A percentile compares a stretch with the other conserved stretches of the same genome.
phyloP scores from a whole-genome alignment of 2,888 invertebrate species.

The Anthoptus insignis region DNA sequence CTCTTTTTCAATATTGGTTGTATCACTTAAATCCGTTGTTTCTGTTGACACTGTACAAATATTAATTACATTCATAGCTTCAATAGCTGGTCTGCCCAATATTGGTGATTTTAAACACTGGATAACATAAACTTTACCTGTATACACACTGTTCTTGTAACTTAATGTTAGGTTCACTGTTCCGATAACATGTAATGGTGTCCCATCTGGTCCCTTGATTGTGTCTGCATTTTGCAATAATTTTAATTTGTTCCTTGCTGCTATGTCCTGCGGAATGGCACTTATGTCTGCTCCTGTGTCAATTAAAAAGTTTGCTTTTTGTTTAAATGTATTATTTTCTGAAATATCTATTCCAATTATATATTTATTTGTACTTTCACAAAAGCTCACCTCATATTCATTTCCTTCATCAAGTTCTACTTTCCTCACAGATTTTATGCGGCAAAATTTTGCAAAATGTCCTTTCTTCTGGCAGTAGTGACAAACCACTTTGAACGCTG shows the following conservation, averaged over 20 bases:
- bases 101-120: not conserved
- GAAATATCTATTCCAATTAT: not conserved
- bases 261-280: not conserved
- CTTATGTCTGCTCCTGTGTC: conserved; percentile 1
- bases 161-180: not conserved
- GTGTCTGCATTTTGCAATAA: not conserved
- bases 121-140: not conserved
- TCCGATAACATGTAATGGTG: not conserved
- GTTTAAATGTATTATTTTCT: not conserved
- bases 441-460: not conserved
- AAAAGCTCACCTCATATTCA: not conserved
- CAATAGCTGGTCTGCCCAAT: not conserved
- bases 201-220: not conserved
- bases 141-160: not conserved
- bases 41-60: too few relatives aligned
- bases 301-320: conserved; percentile 1
- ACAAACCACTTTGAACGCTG: not conserved
- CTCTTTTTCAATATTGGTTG: not conserved
- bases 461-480: not conserved
- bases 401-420: not conserved
- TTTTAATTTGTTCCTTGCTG: not conserved
- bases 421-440: not conserved
- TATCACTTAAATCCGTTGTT: not conserved
- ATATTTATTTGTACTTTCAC: not conserved
- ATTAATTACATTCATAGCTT: not conserved